Percentiles rank a stretch among this genome's conserved stretches.
These are phyloP conservation scores for Tragulus kanchil DNA, from an alignment of 2,113 vertebrate species.

Conservation along the genomic window DNA sequence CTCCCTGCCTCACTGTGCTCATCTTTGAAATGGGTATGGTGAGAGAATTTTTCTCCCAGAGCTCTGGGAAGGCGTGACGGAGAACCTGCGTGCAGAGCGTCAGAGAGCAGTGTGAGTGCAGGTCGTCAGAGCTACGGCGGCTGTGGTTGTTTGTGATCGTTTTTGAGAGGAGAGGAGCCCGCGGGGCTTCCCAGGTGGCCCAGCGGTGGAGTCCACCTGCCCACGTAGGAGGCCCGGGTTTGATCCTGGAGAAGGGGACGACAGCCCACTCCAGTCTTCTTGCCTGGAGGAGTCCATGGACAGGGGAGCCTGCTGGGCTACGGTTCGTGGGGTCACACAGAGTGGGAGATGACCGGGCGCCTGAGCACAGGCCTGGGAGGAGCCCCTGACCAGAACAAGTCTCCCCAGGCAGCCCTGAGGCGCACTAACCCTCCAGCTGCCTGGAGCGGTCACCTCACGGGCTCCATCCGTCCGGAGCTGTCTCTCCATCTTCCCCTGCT, in stretches of 20 bases:
- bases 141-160: not conserved
- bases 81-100: rapidly evolving
- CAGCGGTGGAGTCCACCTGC: not conserved
- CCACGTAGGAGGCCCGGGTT: not conserved
- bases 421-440: not conserved
- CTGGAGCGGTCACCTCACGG: not conserved
- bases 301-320: not conserved
- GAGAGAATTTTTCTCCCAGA: not conserved
- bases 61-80: not conserved
- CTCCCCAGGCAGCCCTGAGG: not conserved
- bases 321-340: not conserved
- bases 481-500: not conserved
- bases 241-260: not conserved
- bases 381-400: not conserved
- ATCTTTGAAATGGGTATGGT: not conserved
- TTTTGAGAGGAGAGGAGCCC: not conserved
- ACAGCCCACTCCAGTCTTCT: not conserved
- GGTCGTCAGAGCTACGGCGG: rapidly evolving
- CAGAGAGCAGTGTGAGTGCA: rapidly evolving
- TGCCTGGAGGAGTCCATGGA: not conserved
- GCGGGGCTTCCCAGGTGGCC: not conserved
- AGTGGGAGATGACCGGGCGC: not conserved
- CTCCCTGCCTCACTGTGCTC: not conserved
- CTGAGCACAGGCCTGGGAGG: not conserved
- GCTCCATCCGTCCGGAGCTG: not conserved